Base-by-base conservation (phyloP, 2,797 vertebrate genomes). In the Ibycter americanus region DNA sequence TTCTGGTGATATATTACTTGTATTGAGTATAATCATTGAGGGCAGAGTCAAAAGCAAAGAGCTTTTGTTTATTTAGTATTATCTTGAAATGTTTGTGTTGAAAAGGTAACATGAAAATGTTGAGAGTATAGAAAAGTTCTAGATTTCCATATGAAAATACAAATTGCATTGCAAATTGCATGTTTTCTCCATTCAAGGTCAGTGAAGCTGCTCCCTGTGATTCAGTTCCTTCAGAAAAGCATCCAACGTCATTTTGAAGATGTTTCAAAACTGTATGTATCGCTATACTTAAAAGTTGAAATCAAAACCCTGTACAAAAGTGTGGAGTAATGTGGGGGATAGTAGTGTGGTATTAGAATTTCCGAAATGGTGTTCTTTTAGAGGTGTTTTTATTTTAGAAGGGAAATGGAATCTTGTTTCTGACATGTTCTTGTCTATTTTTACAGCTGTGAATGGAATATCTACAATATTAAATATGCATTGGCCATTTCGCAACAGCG, bases 361-460 rank as follows among this genome's bases (percentile, higher is more conserved):
- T 74, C 4, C 0, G 2, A 54, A 34, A n/a, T 0, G 0, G 1
- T 32, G 12, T 15, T 52, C 44, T 91, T 71, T 29, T n/a, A 58
- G 31, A 63, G 40, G 8, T 70, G 9, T 17, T 77, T 84, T 71
- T 65, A 51, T 58, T 80, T 59, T 29, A 38, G 31, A 38, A 62
- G 70, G 40, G 15, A 55, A 83, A 52, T 4, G 8, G 14, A 49
- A 27, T 62, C 23, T 51, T 71, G 8, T 54, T 76, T 80, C 17
- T 66, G 19, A 58, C 1, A 0, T 32, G 58, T 42, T 86, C 11
- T n/a, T 74, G 0, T 90, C 63, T 82, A 36, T 89, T 47, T 94
- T 72, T 73, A 22, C 96, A 99, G 99, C 80, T 99, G 99, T 72
- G 99, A 99, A 95, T 99, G 99, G 98, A 99, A 99, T 97, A 98